Percentiles rank a stretch among this genome's conserved stretches.
Evolutionary conservation across 2,113 vertebrate species (phyloP).

Genomic region (Pagrus major): DNA sequence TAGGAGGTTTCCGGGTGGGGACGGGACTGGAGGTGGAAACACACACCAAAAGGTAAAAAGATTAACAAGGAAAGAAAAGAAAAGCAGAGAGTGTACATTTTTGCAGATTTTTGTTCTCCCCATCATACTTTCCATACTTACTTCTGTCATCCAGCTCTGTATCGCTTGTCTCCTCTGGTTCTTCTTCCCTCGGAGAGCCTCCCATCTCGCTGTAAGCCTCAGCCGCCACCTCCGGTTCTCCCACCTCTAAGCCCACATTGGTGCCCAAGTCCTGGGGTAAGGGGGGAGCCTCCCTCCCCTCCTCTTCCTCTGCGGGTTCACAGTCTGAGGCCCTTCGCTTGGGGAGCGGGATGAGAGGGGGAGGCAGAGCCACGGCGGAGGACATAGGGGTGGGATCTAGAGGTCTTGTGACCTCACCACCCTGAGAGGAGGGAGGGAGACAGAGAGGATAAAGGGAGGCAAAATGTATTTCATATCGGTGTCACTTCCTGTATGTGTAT

Average conservation of each 20-base stretch:
- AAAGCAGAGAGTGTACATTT: background rate
- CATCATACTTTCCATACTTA: too few species aligned
- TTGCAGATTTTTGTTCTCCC: background rate
- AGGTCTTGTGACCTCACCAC: constrained; percentile 85
- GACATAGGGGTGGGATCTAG: constrained; percentile 73
- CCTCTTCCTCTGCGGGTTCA: constrained; percentile 82
- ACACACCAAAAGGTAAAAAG: background rate
- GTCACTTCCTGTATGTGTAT: background rate
- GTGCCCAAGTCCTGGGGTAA: constrained; percentile 84
- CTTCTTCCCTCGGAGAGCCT: constrained; percentile 62
- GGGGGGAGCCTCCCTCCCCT: constrained; percentile 77
- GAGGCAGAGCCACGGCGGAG: constrained; percentile 78
- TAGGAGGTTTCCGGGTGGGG: constrained; percentile 40
- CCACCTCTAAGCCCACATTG: constrained; percentile 80
- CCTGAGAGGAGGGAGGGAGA: constrained; percentile 70
- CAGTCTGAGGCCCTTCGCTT: constrained; percentile 74
- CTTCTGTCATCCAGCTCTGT: constrained; percentile 61
- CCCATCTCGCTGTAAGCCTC: constrained; percentile 83
- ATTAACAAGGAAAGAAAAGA: background rate
- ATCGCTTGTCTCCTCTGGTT: constrained; percentile 55
- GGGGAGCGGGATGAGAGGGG: constrained; percentile 89
- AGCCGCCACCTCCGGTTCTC: constrained; percentile 77
- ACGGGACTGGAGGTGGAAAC: constrained; percentile 50
- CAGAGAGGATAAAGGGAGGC: background rate
- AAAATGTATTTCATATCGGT: background rate